These are phyloP conservation scores for Gymnobelideus leadbeateri DNA, from an alignment of 2,113 vertebrate species.

Conservation along the genomic window DNA sequence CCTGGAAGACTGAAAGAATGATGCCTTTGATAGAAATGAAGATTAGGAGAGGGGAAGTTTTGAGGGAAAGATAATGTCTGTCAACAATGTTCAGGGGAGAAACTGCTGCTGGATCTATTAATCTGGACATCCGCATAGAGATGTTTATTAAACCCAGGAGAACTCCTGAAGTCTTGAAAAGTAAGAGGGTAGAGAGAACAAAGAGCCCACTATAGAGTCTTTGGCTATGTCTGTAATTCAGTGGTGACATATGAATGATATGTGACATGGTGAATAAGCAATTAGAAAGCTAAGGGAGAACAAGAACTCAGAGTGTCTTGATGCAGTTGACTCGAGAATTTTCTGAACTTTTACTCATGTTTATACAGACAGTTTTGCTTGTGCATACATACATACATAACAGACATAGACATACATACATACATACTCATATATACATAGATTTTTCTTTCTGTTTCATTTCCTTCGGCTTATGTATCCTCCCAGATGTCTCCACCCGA, in stretches of 20 bases:
- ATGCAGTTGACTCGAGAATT: neutral
- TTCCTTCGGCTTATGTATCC: neutral
- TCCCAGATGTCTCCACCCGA: neutral
- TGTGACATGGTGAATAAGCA: no score
- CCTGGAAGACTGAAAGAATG: no score
- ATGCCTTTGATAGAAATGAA: no score
- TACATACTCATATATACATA: neutral
- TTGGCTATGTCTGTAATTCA: no score
- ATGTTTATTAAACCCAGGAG: neutral
- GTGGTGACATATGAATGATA: no score
- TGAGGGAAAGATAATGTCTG: no score
- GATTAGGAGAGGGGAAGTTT: no score
- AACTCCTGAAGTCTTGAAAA: neutral
- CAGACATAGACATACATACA: no score
- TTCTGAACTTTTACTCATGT: neutral
- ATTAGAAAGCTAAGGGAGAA: neutral
- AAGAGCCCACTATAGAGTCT: no score
- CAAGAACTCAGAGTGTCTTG: neutral
- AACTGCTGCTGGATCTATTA: no score
- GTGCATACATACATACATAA: no score
- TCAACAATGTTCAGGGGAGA: no score
- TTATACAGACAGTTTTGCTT: neutral
- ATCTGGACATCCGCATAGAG: neutral
- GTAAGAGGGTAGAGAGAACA: neutral
- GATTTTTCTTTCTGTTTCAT: neutral